Evolutionary conservation across 2,113 vertebrate genomes (phyloP).

Genomic region (Lucifuga dentata): DNA sequence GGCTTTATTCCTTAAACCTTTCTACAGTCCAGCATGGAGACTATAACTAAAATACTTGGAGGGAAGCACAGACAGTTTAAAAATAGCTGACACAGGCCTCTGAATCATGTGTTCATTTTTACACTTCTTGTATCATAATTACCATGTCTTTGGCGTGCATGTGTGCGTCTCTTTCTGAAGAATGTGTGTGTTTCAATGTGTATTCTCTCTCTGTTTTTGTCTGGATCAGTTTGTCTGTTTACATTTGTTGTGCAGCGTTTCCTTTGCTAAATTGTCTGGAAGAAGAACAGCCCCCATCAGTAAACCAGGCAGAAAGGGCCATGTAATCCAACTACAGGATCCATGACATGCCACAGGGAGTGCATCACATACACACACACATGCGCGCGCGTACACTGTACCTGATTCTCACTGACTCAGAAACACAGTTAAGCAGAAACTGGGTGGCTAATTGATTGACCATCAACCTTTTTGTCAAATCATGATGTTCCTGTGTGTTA

Average conservation of each 20-base stretch:
- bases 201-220: constrained; percentile 56
- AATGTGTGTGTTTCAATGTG: constrained; percentile 46
- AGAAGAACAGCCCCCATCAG: constrained; percentile 87
- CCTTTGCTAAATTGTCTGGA: constrained; percentile 89
- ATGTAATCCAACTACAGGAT: constrained; percentile 70
- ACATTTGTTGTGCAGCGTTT: constrained; percentile 83
- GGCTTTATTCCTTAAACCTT: not conserved
- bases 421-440: constrained; percentile 29
- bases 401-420: constrained; percentile 56
- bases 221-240: constrained; percentile 77
- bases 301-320: constrained; percentile 91
- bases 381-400: not conserved
- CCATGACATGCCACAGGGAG: constrained; percentile 67
- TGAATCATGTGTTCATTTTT: constrained; percentile 1
- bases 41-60: not conserved
- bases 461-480: constrained; percentile 13
- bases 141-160: constrained; percentile 21
- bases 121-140: constrained; percentile 7
- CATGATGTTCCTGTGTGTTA: not conserved
- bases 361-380: constrained; percentile 35
- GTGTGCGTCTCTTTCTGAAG: constrained; percentile 26
- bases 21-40: not conserved
- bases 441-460: constrained; percentile 58
- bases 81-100: not conserved
- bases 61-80: not conserved